These are phyloP conservation scores for Mechanitis mazaeus DNA, from an alignment of 2,888 invertebrate genomes.

Conservation along the genomic window DNA sequence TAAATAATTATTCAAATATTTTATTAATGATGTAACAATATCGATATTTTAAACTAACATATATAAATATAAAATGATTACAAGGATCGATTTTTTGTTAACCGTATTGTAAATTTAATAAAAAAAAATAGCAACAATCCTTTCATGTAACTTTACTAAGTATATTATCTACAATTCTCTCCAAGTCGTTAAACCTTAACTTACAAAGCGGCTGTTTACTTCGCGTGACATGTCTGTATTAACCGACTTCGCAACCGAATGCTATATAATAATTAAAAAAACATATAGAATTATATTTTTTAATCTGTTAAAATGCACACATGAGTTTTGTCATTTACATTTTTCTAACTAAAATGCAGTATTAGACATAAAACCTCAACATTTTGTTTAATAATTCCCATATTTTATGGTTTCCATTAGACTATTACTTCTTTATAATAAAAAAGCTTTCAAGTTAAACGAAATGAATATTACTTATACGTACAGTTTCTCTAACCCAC, in stretches of 20 bases:
- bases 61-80: not conserved
- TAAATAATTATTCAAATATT: too few species aligned
- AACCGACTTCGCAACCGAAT: not conserved
- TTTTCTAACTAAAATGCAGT: too few species aligned
- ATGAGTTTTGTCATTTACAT: too few species aligned
- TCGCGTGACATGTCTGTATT: not conserved
- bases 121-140: not conserved
- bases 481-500: not conserved
- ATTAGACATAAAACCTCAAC: too few species aligned
- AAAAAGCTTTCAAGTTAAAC: not conserved
- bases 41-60: not conserved
- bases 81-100: too few species aligned
- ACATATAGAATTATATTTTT: not conserved
- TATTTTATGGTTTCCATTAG: too few species aligned
- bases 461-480: not conserved
- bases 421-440: too few species aligned
- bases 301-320: too few species aligned
- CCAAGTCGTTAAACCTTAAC: not conserved
- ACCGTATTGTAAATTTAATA: not conserved
- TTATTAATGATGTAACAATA: too few species aligned
- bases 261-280: not conserved
- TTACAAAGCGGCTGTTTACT: conserved; percentile 1
- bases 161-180: not conserved
- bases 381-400: too few species aligned
- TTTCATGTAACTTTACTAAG: not conserved